Percentiles rank a stretch among this genome's conserved stretches.
Conservation (phyloP, 2,113 vertebrate species). For the Enhydra lutris region DNA sequence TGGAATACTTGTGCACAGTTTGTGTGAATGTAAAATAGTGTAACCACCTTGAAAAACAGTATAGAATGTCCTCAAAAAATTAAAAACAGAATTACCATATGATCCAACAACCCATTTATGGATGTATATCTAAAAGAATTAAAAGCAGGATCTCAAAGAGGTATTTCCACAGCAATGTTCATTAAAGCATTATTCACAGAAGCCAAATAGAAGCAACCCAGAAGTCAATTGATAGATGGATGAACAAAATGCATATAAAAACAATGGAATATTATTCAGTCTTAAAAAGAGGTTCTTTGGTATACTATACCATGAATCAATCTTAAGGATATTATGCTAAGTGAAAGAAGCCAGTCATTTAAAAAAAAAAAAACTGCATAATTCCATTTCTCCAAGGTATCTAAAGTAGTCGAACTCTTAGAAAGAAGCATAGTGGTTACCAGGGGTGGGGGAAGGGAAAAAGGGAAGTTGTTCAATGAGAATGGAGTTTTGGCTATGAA, state of each 20-base stretch:
- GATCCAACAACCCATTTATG: not conserved
- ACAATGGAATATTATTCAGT: not conserved
- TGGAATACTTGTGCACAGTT: not conserved
- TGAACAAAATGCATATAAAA: not conserved
- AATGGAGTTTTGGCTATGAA: not conserved
- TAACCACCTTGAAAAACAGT: not conserved
- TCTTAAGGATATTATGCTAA: not conserved
- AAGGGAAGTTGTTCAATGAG: not conserved
- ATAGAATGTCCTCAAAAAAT: not conserved
- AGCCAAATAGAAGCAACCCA: not conserved
- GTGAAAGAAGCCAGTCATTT: not conserved
- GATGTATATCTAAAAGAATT: not conserved
- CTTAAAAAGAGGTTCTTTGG: not conserved
- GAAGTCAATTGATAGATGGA: not conserved
- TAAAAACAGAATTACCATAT: not conserved
- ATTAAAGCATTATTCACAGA: not conserved
- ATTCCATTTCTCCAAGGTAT: not conserved
- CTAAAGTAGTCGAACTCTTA: not conserved
- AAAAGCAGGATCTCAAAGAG: not conserved
- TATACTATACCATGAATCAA: not conserved
- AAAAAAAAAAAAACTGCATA: not conserved
- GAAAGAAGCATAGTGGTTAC: not conserved
- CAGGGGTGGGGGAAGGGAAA: rapidly evolving
- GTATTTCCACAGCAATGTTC: not conserved
- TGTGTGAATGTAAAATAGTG: not conserved